Evolutionary conservation across 2,797 vertebrate genomes (phyloP).

Genomic region (Falco naumanni): DNA sequence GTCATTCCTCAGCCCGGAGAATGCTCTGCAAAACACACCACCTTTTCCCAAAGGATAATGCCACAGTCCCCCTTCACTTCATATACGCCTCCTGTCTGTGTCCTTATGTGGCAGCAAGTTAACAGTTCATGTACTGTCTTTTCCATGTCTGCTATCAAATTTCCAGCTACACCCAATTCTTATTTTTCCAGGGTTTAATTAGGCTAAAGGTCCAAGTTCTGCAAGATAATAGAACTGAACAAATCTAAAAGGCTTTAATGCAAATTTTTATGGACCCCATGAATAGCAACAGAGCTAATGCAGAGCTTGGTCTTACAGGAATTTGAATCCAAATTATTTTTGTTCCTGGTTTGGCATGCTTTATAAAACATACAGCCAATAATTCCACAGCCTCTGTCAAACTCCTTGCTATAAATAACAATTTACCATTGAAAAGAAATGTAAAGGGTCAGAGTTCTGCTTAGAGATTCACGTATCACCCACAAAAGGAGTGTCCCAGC

Average conservation of each 20-base stretch:
- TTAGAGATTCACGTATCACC: background rate
- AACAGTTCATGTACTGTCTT: background rate
- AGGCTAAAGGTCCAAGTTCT: background rate
- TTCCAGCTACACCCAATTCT: background rate
- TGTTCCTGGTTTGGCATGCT: background rate
- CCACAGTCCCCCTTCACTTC: background rate
- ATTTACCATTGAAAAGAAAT: conserved; percentile 25
- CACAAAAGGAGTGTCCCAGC: background rate
- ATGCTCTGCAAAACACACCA: background rate
- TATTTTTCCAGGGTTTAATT: background rate
- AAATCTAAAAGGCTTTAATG: background rate
- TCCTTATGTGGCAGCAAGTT: conserved; percentile 9
- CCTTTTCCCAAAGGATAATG: background rate
- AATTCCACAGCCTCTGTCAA: conserved; percentile 4
- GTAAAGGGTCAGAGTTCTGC: background rate
- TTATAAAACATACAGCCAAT: background rate
- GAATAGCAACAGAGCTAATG: background rate
- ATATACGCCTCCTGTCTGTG: background rate
- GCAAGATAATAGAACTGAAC: background rate
- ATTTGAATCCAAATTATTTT: conserved; percentile 14
- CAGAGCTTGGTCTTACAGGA: background rate
- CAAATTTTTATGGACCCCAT: background rate
- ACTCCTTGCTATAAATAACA: conserved; percentile 21
- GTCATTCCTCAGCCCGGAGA: background rate
- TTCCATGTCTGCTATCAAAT: background rate